These are phyloP conservation scores for Dolichomitus sp. DNA, from an alignment of 2,888 invertebrate genomes.

Conservation along the genomic window DNA sequence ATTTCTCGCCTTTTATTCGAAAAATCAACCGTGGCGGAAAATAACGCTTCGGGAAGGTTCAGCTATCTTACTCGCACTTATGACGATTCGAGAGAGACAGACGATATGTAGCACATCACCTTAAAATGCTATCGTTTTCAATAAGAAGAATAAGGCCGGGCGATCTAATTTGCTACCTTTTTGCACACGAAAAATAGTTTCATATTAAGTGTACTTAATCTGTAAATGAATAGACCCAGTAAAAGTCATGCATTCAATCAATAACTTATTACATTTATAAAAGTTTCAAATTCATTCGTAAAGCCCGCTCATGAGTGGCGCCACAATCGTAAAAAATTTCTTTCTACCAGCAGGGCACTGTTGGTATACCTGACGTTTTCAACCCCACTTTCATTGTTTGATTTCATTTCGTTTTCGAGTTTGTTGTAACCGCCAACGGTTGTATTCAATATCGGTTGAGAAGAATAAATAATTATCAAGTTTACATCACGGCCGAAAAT, in stretches of 20 bases:
- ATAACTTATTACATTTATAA: neutral
- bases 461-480: neutral
- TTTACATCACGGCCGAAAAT: constrained; percentile 8
- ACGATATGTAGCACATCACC: no score
- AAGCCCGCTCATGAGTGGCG: neutral
- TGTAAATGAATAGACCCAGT: no score
- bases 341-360: neutral
- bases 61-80: no score
- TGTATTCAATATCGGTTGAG: constrained; percentile 9
- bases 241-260: neutral
- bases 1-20: no score
- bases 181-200: no score
- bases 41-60: no score
- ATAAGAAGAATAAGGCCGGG: no score
- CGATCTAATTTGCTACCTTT: no score
- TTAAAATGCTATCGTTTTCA: no score
- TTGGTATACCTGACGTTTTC: constrained; percentile 38
- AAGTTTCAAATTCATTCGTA: constrained; percentile 4
- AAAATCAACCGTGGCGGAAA: no score
- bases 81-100: no score
- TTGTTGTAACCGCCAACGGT: constrained; percentile 48
- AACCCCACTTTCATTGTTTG: constrained; percentile 30
- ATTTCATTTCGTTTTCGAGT: constrained; percentile 26
- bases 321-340: neutral
- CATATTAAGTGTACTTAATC: no score